Evolutionary conservation across 2,797 vertebrate genomes (phyloP).

Genomic region (Alca torda): DNA sequence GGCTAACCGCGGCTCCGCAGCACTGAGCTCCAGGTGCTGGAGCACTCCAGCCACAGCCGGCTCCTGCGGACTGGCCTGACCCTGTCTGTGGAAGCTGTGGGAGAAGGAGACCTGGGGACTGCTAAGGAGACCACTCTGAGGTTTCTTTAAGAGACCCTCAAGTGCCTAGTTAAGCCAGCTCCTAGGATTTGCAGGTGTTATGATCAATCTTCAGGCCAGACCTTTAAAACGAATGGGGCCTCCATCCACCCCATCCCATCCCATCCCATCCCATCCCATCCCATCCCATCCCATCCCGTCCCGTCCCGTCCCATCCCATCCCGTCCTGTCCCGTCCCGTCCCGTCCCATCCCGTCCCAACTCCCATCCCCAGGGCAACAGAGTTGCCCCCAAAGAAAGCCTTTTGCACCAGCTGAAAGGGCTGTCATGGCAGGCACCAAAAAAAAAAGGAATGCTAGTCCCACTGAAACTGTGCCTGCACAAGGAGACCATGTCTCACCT

Average conservation of each 20-base stretch:
- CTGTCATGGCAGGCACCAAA: background rate
- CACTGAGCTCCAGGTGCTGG: background rate
- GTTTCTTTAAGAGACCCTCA: background rate
- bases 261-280: background rate
- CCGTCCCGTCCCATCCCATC: background rate
- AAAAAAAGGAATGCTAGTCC: background rate
- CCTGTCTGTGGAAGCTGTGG: background rate
- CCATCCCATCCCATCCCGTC: background rate
- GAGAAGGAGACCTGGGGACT: no score
- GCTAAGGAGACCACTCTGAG: background rate
- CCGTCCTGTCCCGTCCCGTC: background rate
- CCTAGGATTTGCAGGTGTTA: no score
- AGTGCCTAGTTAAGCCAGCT: background rate
- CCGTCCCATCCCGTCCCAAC: background rate
- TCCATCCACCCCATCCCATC: background rate
- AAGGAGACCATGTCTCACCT: background rate
- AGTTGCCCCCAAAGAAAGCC: background rate
- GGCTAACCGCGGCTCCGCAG: accelerated
- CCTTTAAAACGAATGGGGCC: background rate
- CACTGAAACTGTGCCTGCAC: background rate
- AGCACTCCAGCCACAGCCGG: background rate
- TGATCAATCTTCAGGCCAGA: background rate
- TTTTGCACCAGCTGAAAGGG: background rate
- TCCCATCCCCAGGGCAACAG: background rate
- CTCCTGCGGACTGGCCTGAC: background rate